These are phyloP conservation scores for Ptilodon capucinus DNA, from an alignment of 2,888 invertebrate genomes.

Conservation along the genomic window DNA sequence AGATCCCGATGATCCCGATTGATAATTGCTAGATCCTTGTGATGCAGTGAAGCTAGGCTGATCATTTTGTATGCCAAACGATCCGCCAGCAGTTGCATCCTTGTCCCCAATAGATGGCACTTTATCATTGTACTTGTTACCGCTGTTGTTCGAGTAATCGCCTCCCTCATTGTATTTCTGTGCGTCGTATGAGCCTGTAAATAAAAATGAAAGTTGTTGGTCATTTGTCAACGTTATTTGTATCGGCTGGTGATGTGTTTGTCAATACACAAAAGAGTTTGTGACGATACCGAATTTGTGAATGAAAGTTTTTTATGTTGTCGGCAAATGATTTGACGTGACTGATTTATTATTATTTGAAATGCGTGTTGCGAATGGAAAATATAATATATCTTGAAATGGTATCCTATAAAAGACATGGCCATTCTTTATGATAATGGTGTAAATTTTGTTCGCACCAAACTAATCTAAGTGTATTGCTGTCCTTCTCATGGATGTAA, in stretches of 20 bases:
- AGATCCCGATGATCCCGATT: neutral
- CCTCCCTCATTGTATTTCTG: conserved; percentile 69
- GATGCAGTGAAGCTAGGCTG: conserved; percentile 13
- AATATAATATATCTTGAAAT: no score
- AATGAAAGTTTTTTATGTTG: conserved; percentile 38
- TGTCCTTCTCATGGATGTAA: no score
- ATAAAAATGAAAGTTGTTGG: conserved; percentile 75
- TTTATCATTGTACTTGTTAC: conserved; percentile 50
- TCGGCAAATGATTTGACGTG: conserved; percentile 16
- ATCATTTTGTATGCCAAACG: conserved; percentile 54
- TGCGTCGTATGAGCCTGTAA: conserved; percentile 76
- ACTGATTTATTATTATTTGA: conserved; percentile 1
- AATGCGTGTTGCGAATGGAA: conserved; percentile 3
- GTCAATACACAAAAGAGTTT: conserved; percentile 60
- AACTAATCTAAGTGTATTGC: no score
- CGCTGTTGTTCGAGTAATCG: conserved; percentile 55
- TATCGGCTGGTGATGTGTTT: conserved; percentile 60
- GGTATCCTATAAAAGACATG: no score
- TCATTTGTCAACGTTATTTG: conserved; percentile 64
- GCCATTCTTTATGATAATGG: no score
- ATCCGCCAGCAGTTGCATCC: conserved; percentile 44
- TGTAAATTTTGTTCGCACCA: no score
- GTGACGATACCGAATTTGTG: conserved; percentile 41
- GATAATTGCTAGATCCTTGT: conserved; percentile 1
- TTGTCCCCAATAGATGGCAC: conserved; percentile 52